Evolutionary conservation across 2,113 vertebrate species (phyloP).

Genomic region (Cyphomyrus discorhynchus): DNA sequence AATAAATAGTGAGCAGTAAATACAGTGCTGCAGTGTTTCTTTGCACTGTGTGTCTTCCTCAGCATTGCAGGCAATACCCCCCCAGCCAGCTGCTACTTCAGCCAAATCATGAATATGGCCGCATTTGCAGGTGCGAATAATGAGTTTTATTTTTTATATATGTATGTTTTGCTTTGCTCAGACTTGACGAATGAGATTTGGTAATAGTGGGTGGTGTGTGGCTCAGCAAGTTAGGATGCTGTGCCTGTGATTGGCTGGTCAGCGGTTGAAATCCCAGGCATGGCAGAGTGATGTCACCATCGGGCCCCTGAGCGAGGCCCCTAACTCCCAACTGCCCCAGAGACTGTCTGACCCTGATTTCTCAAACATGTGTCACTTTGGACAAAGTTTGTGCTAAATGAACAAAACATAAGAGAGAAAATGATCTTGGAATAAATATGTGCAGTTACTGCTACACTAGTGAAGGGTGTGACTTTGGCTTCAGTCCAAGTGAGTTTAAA

Average conservation of each 20-base stretch:
- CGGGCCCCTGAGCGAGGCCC: neutral
- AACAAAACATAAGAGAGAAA: neutral
- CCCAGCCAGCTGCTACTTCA: slow-evolving; percentile 86
- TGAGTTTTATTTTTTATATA: neutral
- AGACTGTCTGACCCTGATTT: neutral
- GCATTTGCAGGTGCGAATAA: slow-evolving; percentile 76
- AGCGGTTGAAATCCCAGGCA: neutral
- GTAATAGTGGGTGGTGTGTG: neutral
- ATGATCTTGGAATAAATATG: neutral
- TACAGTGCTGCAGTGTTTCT: neutral
- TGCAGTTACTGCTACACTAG: neutral
- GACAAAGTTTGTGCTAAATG: neutral
- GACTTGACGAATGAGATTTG: neutral
- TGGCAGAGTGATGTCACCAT: neutral
- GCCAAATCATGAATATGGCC: slow-evolving; percentile 84
- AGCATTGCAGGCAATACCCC: slow-evolving; percentile 80
- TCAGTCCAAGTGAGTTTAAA: neutral
- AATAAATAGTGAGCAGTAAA: neutral
- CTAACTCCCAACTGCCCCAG: neutral
- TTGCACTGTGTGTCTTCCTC: slow-evolving; percentile 35
- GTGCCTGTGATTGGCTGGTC: neutral
- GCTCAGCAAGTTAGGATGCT: neutral
- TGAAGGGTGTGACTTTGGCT: neutral
- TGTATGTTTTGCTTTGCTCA: neutral
- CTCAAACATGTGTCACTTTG: neutral